phyloP scores from a whole-genome alignment of 2,888 invertebrate genomes.

The Hyalella azteca region DNA sequence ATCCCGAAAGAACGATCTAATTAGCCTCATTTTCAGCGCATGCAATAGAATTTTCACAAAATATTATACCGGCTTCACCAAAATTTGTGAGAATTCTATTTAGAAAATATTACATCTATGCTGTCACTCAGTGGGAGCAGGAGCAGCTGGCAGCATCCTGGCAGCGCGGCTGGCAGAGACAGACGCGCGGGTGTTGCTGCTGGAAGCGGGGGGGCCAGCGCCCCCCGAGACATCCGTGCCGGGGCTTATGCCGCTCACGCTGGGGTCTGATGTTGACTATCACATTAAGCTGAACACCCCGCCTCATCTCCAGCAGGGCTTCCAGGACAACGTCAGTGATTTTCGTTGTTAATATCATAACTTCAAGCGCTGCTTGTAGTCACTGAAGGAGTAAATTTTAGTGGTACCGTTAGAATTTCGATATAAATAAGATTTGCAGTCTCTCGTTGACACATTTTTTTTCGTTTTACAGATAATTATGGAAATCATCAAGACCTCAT shows the following conservation, averaged over 20 bases:
- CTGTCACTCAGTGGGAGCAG: neutral
- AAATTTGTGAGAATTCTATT: no score
- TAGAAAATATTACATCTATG: no score
- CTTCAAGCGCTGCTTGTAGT: neutral
- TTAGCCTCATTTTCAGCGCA: no score
- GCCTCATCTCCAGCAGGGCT: neutral
- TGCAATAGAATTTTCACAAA: no score
- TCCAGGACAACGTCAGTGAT: neutral
- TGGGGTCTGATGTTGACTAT: constrained; percentile 1
- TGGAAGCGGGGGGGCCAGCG: constrained; percentile 5
- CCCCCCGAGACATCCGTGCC: neutral
- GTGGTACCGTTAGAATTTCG: neutral
- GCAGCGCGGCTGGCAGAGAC: constrained; percentile 24
- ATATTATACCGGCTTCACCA: no score
- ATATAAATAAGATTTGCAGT: neutral
- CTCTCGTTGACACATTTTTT: neutral
- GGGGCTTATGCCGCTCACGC: constrained; percentile 12
- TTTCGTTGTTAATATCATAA: neutral
- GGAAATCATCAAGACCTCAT: neutral
- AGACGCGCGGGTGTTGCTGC: neutral
- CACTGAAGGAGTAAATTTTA: neutral
- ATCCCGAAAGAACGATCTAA: no score
- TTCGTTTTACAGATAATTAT: neutral
- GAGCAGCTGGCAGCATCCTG: neutral
- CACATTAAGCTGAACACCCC: neutral